Conservation (phyloP, 2,113 vertebrate genomes). For the Mobula hypostoma region DNA sequence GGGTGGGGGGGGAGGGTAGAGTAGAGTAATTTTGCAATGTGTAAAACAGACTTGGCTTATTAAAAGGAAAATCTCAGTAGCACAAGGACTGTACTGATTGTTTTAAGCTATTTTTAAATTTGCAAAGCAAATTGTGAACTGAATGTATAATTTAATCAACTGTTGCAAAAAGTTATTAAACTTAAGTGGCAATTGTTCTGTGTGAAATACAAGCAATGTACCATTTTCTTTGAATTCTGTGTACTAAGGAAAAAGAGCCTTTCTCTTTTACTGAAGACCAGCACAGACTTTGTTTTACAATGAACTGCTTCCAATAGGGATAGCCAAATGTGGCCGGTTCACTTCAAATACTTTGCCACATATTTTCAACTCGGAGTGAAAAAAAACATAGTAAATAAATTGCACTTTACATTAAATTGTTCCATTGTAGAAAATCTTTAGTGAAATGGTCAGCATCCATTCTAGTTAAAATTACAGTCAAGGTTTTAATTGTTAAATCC, state of each 20-base stretch:
- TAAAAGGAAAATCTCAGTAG: slow-evolving; percentile 22
- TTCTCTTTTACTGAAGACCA: background rate
- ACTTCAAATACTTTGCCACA: background rate
- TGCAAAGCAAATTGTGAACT: slow-evolving; percentile 40
- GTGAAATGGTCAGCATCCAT: background rate
- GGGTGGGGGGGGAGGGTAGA: too few relatives aligned
- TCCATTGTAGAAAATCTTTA: background rate
- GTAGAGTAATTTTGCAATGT: slow-evolving; percentile 12
- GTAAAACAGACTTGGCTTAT: slow-evolving; percentile 21
- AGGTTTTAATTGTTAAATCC: background rate
- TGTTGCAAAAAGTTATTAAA: slow-evolving; percentile 41
- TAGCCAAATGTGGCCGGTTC: background rate
- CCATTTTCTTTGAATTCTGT: background rate
- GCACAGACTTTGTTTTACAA: background rate
- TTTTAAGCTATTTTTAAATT: slow-evolving; percentile 38
- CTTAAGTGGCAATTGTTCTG: slow-evolving; percentile 31
- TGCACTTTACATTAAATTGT: slow-evolving; percentile 37
- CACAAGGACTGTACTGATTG: slow-evolving; percentile 32
- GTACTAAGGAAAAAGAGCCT: background rate
- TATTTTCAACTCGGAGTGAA: background rate
- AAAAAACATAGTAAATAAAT: slow-evolving; percentile 37
- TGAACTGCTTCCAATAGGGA: background rate
- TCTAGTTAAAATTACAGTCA: background rate
- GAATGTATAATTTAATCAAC: slow-evolving; percentile 43
- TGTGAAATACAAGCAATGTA: slow-evolving; percentile 24